Evolutionary conservation across 2,113 vertebrate genomes (phyloP).

Genomic region (Brachyistius frenatus): DNA sequence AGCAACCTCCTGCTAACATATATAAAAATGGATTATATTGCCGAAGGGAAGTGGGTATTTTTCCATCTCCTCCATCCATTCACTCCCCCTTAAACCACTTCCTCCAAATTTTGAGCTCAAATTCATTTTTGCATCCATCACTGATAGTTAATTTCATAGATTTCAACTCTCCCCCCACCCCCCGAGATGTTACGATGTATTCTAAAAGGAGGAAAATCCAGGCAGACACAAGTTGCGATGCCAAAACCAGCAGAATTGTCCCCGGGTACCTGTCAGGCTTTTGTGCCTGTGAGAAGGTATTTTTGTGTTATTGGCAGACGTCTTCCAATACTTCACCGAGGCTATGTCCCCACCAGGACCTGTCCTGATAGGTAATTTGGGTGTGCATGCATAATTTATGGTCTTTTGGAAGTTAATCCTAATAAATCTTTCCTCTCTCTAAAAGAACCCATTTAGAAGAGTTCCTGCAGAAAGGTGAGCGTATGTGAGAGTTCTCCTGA

Average conservation of each 20-base stretch:
- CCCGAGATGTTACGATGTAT: constrained; percentile 14
- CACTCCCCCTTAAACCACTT: background rate
- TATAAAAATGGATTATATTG: constrained; percentile 15
- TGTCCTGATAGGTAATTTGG: constrained; percentile 82
- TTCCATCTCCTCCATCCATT: constrained; percentile 12
- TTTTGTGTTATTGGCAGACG: constrained; percentile 51
- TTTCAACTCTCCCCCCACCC: background rate
- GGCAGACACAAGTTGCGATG: background rate
- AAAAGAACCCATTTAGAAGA: constrained; percentile 73
- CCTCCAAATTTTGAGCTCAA: background rate
- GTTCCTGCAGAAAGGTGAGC: constrained; percentile 48
- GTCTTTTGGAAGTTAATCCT: constrained; percentile 83
- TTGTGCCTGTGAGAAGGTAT: constrained; percentile 23
- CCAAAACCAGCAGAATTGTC: background rate
- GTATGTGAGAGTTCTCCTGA: constrained; percentile 59
- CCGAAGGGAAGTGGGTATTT: constrained; percentile 12
- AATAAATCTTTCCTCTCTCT: constrained; percentile 81
- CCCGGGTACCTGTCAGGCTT: constrained; percentile 7
- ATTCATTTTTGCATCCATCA: constrained; percentile 13
- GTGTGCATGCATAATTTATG: constrained; percentile 83
- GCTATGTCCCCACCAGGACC: constrained; percentile 63
- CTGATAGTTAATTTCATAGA: constrained; percentile 22
- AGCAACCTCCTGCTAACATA: background rate
- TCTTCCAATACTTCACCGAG: constrained; percentile 53
- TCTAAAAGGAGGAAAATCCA: constrained; percentile 13